phyloP scores from a whole-genome alignment of 23 tunicate genomes.

The Diplosoma virens region DNA sequence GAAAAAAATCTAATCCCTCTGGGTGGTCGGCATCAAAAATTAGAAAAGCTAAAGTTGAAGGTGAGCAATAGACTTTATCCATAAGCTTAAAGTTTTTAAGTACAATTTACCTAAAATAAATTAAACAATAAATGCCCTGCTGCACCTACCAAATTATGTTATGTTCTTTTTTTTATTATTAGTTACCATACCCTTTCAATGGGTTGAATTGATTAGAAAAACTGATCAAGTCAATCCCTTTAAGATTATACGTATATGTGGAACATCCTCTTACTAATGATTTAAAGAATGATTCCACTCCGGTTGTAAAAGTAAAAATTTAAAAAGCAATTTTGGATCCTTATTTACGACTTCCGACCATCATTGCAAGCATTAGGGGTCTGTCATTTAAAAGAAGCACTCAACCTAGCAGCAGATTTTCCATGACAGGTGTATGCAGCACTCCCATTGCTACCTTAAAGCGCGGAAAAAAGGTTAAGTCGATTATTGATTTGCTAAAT shows the following conservation, averaged over 20 bases:
- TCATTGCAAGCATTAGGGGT: background rate
- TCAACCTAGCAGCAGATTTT: background rate
- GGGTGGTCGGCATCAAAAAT: too few relatives aligned
- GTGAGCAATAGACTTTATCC: too few relatives aligned
- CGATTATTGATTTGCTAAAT: background rate
- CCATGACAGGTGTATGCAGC: slow-evolving; percentile 7
- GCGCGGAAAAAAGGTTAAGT: background rate
- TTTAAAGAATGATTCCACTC: background rate
- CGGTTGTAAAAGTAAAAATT: too few relatives aligned
- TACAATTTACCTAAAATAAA: too few relatives aligned
- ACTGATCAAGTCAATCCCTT: slow-evolving; percentile 1
- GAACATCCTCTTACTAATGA: slow-evolving; percentile 13
- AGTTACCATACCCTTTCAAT: background rate
- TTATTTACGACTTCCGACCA: background rate
- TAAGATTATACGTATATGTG: background rate
- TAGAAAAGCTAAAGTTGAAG: too few relatives aligned
- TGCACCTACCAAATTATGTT: too few relatives aligned
- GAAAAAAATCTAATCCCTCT: too few relatives aligned
- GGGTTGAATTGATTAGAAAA: background rate
- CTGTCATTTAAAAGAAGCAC: background rate
- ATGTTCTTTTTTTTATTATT: too few relatives aligned
- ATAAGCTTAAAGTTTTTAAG: too few relatives aligned
- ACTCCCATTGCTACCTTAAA: background rate
- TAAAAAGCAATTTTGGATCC: background rate
- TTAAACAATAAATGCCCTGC: too few relatives aligned